These are phyloP conservation scores for Heterocephalus glaber DNA, from an alignment of 2,113 vertebrate species.

Conservation along the genomic window DNA sequence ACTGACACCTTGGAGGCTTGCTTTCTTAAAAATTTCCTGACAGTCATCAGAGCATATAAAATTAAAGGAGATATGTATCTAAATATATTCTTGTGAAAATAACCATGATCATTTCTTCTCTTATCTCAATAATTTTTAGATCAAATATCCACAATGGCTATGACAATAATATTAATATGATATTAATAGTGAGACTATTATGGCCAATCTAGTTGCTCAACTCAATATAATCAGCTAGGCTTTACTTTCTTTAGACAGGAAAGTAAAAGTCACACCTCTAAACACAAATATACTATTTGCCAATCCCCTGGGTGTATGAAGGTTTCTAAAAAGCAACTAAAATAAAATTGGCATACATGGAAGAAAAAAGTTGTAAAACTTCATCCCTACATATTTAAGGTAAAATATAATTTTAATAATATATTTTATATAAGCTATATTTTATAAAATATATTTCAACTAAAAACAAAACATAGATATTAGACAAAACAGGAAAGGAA, in stretches of 20 bases:
- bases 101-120: neutral
- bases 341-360: neutral
- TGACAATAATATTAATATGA: neutral
- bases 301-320: neutral
- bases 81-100: neutral
- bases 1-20: neutral
- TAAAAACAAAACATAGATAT: neutral
- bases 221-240: conserved; percentile 22
- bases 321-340: neutral
- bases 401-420: conserved; percentile 26
- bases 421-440: neutral
- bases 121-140: neutral
- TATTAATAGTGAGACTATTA: neutral
- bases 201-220: neutral
- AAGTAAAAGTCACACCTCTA: conserved; percentile 50
- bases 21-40: conserved; percentile 27
- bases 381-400: neutral
- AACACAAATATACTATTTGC: conserved; percentile 23
- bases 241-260: conserved; percentile 58
- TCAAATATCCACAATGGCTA: neutral
- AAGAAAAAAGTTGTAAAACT: conserved; percentile 4
- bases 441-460: conserved; percentile 29
- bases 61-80: neutral
- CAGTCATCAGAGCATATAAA: neutral
- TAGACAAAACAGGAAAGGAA: conserved; percentile 20